Evolutionary conservation across 2,888 invertebrate genomes (phyloP), one percentile per base, ranked within the genome.

Genomic region (Metacarcinus magister): DNA sequence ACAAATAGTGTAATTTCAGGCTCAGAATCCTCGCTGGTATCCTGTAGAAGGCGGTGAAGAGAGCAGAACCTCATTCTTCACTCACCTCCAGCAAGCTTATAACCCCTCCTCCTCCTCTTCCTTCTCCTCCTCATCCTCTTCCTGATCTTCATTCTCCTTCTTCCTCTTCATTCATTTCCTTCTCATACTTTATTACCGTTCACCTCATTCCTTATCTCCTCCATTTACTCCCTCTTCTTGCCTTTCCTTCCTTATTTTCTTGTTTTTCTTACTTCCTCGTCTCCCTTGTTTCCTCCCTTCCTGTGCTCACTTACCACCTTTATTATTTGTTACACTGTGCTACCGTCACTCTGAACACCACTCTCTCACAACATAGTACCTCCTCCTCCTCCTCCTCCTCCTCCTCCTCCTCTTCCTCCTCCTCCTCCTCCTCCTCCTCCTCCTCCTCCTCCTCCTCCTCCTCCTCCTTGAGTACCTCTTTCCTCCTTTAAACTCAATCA

Each of bases 1-100:
- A 91, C 91, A 44, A 91, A 91, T 91, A 48, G 48, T 48, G 91
- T 91, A 91, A 91, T 91, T 91, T 48, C 91, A 91, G 91, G 91
- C 91, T 46, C 91, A 91, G 48, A 91, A 46, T 91, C 23, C 44
- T 44, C 44, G 23, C 16, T 23, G 48, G 91, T 46, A 23, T 46
- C 16, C 44, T 44, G 48, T 44, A 91, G 44, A 13, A 48, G 48
- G 91, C 44, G 91, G 48, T n/a, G 16, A 48, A 91, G 46, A 44
- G 91, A 91, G 91, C 44, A 28, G 48, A 48, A n/a, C n/a, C n/a
- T 32, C 87, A 87, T 87, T 87, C 39, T 87, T 87, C 87, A 87
- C 87, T 87, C 87, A 32, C 13, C 87, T 87, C 87, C 7, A 87
- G 39, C 87, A 87, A 87, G 87, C 87, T 87, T 87, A 87, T 87